Evolutionary conservation across 2,888 invertebrate genomes (phyloP), one percentile per base, ranked within the genome.

Genomic region (Cacoxenus indagator): DNA sequence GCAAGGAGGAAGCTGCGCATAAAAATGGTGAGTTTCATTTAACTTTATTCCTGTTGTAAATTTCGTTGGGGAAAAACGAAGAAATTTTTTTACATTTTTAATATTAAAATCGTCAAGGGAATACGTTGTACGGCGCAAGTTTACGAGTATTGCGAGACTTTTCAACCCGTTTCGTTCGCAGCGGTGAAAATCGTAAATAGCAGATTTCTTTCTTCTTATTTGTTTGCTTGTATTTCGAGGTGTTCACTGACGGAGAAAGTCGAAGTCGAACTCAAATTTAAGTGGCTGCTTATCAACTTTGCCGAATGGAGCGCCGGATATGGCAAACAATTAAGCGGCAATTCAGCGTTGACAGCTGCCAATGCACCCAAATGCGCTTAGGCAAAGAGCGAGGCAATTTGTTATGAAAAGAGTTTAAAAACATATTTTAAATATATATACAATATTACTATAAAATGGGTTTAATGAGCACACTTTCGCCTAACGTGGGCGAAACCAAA

Each of bases 11-110:
- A 45, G 45, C 45, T 55, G 64, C 37, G 59, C 43, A 67, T 19
- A 72, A 70, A 48, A 70, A 68, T 65, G 70, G 72, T 72, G 45
- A 72, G 72, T 65, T 37, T n/a, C n/a, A n/a, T n/a, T n/a, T n/a
- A n/a, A 46, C 11, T 37, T 37, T 11, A 46, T 46, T 46, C 4
- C 14, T 43, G 14, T 43, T 43, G 8, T 14, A 43, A n/a, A n/a
- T n/a, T n/a, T n/a, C n/a, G n/a, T n/a, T n/a, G n/a, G n/a, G n/a
- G n/a, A n/a, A n/a, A n/a, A n/a, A n/a, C n/a, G n/a, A n/a, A n/a
- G n/a, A n/a, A n/a, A n/a, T n/a, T n/a, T n/a, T n/a, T n/a, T n/a
- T 37, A 14, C 37, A 37, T 4, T 24, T 26, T 48, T n/a, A n/a
- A n/a, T n/a, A n/a, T n/a, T n/a, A n/a, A n/a, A n/a, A n/a, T n/a